Base-by-base conservation (phyloP, 2,113 vertebrate species). In the Aix galericulata region DNA sequence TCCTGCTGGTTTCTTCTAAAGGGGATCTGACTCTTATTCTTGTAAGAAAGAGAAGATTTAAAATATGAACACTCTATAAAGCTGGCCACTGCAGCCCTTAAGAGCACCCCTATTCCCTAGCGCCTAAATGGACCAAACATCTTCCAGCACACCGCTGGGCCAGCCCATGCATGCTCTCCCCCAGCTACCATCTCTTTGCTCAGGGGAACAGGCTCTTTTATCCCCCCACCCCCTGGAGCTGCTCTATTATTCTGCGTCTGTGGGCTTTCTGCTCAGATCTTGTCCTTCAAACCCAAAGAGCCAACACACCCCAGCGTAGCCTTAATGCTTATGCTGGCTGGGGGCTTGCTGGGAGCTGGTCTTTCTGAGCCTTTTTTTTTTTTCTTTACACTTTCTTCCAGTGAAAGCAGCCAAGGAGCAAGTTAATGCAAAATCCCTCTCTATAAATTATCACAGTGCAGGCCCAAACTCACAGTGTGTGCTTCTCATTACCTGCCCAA, bases 91-190 rank as follows among this genome's bases (percentile, higher is more conserved):
- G 36, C 5, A 80, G 36, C 8, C 15, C 34, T n/a, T 44, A 56
- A 56, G 72, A 56, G 2, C 1, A 20, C 14, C 44, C 3, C 21
- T 40, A 8, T 22, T 81, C 34, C 23, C 44, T 60, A 3, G 3
- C 14, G 52, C 36, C 53, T 16, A 16, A 44, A 21, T 9, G 9
- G 52, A 34, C 64, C 13, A 14, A 79, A 34, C 16, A 42, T 23
- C 56, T 72, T 36, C 1, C 1, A 0, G 17, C 42, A 64, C 2
- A 36, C 29, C 17, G 21, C 22, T 17, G 18, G 5, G 14, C 3
- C 13, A 31, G 58, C 71, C 34, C 17, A n/a, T 12, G 23, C 25
- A 1, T 18, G 31, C 14, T 44, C 20, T n/a, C 59, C 58, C 53
- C 59, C 84, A 81, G 3, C 14, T 27, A 25, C n/a, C 48, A 2